Percentiles rank a stretch among this genome's conserved stretches.
Evolutionary conservation across 1,140 invertebrate species (phyloP).

Genomic region (Aphis gossypii): DNA sequence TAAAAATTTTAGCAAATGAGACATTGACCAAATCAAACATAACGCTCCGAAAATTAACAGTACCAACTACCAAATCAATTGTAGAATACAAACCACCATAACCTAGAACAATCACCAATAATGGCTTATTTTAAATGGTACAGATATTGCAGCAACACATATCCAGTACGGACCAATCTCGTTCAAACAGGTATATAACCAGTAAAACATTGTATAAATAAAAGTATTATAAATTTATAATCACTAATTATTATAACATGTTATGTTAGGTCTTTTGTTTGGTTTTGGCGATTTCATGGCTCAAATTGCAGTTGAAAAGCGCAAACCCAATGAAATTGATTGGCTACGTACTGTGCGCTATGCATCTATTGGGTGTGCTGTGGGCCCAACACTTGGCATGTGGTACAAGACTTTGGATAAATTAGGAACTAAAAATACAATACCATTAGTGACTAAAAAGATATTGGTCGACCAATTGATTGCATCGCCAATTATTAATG

Average conservation of each 20-base stretch:
- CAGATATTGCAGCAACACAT: conserved; percentile 21
- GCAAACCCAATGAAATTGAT: conserved; percentile 65
- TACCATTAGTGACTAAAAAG: conserved; percentile 72
- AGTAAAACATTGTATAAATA: neutral
- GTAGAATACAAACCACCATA: neutral
- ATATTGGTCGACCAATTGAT: conserved; percentile 76
- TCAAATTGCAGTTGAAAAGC: conserved; percentile 68
- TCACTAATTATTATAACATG: neutral
- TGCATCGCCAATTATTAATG: conserved; percentile 75
- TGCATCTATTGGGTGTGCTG: conserved; percentile 66
- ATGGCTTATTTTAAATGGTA: conserved; percentile 46
- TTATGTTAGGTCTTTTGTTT: conserved; percentile 67
- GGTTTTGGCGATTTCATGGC: conserved; percentile 69
- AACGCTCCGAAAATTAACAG: neutral
- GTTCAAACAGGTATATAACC: conserved; percentile 38
- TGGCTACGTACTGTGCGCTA: conserved; percentile 66
- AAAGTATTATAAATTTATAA: neutral
- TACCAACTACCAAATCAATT: neutral
- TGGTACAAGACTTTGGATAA: conserved; percentile 78
- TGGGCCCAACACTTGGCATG: conserved; percentile 72
- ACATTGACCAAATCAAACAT: neutral
- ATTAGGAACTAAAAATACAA: conserved; percentile 67
- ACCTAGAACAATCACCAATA: neutral
- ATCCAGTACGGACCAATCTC: conserved; percentile 43
- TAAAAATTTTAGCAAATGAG: neutral